Conservation (phyloP, 2,888 invertebrate genomes). For the Heliconius erato region DNA sequence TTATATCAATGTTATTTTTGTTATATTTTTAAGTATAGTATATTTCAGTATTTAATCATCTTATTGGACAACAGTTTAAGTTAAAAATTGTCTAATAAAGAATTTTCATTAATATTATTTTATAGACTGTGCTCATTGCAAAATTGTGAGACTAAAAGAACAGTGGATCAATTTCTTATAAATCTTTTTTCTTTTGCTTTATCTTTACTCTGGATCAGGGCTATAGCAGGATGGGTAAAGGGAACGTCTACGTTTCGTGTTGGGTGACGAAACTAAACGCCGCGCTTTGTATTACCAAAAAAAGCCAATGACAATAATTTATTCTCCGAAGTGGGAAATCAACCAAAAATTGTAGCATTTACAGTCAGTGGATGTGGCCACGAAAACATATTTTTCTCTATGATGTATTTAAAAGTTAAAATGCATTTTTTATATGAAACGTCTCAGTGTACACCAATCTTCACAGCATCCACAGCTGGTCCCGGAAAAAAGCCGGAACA, state of each 20-base stretch:
- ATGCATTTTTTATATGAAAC: too few species aligned
- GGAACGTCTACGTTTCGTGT: too few species aligned
- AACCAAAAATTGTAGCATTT: too few species aligned
- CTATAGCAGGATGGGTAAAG: too few species aligned
- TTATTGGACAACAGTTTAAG: neutral
- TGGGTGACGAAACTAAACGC: too few species aligned
- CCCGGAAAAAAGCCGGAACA: conserved; percentile 49
- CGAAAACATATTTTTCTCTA: too few species aligned
- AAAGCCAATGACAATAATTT: neutral
- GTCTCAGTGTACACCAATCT: conserved; percentile 1
- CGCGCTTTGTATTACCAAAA: neutral
- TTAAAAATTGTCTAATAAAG: neutral
- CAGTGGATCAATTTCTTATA: neutral
- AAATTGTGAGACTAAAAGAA: neutral
- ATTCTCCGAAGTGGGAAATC: too few species aligned
- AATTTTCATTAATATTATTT: neutral
- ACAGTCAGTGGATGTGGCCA: too few species aligned
- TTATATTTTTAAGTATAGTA: too few species aligned
- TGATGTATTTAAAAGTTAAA: too few species aligned
- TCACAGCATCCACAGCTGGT: conserved; percentile 34
- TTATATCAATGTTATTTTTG: too few species aligned
- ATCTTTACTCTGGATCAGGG: too few species aligned
- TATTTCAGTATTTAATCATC: neutral
- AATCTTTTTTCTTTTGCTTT: neutral
- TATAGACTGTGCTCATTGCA: neutral